Base-by-base conservation (phyloP, 1,140 invertebrate species). In the Lordiphosa clarofinis region DNA sequence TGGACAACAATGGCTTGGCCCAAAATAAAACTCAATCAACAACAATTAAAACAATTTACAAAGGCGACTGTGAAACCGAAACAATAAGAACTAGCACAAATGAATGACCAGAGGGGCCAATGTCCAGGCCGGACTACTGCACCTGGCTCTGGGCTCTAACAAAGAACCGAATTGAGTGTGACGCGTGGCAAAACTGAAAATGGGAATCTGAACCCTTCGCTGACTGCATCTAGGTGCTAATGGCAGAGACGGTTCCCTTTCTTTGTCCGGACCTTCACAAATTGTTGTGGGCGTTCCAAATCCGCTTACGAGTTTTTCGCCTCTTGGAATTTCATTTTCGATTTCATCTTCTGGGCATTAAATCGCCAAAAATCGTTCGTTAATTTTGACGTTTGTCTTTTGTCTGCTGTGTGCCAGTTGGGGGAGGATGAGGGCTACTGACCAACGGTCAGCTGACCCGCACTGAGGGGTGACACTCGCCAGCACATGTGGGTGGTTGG, bases 201-300 rank as follows among this genome's bases (percentile, higher is more conserved):
- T 15, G 15, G 15, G 37, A 56, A 40, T 10, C 8, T 37, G 43
- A 67, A 63, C 56, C 75, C 75, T 69, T 62, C 42, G 49, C 33
- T 56, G 54, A 52, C 64, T 59, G 64, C 69, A 59, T 19, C 13
- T 54, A 73, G 76, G 71, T 70, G 75, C 74, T 68, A 62, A 59
- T 40, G 49, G 24, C 7, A 12, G 15, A 15, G 15, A 15, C 15
- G 15, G 10, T 19, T 19, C 47, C 35, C 55, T 40, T 47, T 65
- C 43, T 49, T 62, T 65, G 44, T 50, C 35, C n/a, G 53, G 56
- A 54, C 86, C 73, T 63, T 82, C 81, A 87, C 86, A 87, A 87
- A 87, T 87, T 87, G 79, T 87, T 87, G 86, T 87, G 86, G 75
- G 86, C 86, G 86, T 87, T 81, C 53, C 70, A 81, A 87, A 87